phyloP scores from a whole-genome alignment of 2,797 vertebrate genomes.

The Helicolenus hilgendorfi region DNA sequence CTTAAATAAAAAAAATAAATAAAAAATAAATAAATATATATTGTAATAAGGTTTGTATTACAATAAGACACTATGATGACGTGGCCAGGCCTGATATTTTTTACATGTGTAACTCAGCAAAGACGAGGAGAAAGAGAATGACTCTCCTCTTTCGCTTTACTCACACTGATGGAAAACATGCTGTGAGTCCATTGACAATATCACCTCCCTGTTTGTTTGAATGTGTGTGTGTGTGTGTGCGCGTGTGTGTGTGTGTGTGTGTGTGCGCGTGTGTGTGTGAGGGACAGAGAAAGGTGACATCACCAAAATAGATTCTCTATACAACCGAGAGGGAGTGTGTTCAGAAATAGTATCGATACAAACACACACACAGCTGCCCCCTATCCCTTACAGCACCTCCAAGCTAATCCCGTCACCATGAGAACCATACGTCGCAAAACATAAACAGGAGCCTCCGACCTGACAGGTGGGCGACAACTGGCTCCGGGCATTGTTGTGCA shows the following conservation, averaged over 20 bases:
- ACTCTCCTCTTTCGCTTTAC: neutral
- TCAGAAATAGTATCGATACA: conserved; percentile 70
- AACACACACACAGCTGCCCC: conserved; percentile 55
- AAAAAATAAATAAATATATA: too few species aligned
- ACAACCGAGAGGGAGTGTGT: conserved; percentile 41
- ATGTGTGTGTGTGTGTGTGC: neutral
- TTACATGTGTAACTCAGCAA: neutral
- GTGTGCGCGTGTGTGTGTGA: neutral
- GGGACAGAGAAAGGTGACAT: conserved; percentile 55
- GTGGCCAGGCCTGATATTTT: neutral
- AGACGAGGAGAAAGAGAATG: neutral
- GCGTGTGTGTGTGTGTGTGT: too few species aligned
- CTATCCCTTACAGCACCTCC: conserved; percentile 61
- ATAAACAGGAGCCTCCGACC: conserved; percentile 68
- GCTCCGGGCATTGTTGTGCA: conserved; percentile 24
- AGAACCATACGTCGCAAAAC: conserved; percentile 81
- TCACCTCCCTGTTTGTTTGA: neutral
- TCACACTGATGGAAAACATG: neutral
- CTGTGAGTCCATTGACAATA: neutral
- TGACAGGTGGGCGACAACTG: conserved; percentile 66
- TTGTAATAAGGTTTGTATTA: too few species aligned
- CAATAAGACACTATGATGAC: too few species aligned
- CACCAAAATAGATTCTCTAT: conserved; percentile 69
- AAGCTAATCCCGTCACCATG: conserved; percentile 67
- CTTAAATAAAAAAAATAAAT: too few species aligned